These are phyloP conservation scores for Eupithecia dodoneata DNA, from an alignment of 2,888 invertebrate genomes.

Conservation along the genomic window DNA sequence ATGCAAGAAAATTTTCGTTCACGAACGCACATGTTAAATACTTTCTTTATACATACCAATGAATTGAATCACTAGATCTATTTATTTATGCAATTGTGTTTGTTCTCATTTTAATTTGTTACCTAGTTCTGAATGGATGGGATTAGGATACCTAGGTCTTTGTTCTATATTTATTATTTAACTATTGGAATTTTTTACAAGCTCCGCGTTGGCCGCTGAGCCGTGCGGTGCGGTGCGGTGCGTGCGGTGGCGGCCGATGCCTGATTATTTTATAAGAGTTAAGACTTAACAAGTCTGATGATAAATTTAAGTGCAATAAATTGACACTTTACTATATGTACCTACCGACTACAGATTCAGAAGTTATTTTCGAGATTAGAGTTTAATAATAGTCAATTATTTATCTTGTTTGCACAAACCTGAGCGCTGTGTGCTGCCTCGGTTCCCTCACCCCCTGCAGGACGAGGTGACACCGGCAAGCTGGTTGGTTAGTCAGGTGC, in stretches of 20 bases:
- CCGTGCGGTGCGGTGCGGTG: neutral
- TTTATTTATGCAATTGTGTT: neutral
- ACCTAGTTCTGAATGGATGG: neutral
- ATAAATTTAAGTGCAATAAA: conserved; percentile 40
- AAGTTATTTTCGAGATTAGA: conserved; percentile 28
- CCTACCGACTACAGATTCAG: conserved; percentile 8
- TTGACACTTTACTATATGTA: conserved; percentile 14
- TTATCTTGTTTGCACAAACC: conserved; percentile 8
- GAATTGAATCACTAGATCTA: neutral
- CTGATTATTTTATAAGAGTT: conserved; percentile 20
- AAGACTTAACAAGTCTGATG: conserved; percentile 35
- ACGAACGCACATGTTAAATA: conserved; percentile 1
- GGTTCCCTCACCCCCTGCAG: neutral
- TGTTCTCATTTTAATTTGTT: neutral
- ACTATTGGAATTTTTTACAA: neutral
- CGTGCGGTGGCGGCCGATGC: neutral
- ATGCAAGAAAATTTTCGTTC: neutral
- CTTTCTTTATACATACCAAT: neutral
- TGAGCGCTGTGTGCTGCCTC: neutral
- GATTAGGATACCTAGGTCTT: neutral
- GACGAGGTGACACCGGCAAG: neutral
- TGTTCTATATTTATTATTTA: neutral
- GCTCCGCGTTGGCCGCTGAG: too few relatives aligned
- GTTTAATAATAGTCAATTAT: conserved; percentile 35
- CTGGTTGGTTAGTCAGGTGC: conserved; percentile 15